Base-by-base conservation (phyloP, 2,113 vertebrate species). In the Hystrix cristata region DNA sequence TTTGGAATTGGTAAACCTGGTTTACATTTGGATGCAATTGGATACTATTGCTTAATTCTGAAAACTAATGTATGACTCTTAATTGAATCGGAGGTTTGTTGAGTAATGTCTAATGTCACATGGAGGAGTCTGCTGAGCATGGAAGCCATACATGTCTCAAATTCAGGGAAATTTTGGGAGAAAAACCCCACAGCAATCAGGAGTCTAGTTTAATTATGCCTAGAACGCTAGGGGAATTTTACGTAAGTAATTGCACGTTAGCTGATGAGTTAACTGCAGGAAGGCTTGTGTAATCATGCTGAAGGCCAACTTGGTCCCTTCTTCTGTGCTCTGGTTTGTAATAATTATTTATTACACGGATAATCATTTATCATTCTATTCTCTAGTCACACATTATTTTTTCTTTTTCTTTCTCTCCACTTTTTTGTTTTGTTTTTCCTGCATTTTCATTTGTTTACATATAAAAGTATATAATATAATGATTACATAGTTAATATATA, bases 11-110 rank as follows among this genome's bases (percentile, higher is more conserved):
- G 51, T 48, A 85, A 86, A 91, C 2, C 13, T 93, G 64, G 29
- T 13, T 64, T 69, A 43, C 57, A 90, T 48, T 78, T 78, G 76
- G 18, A 89, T 23, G 7, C 83, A 57, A 71, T 43, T n/a, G 7
- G 38, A 84, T 51, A 48, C 11, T 46, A 80, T n/a, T 78, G 60
- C 43, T 71, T 53, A 9, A 87, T 64, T 72, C 13, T 87, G 13
- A 89, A 90, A 92, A 90, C 38, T 43, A 76, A 90, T 82, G 18
- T 62, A 23, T 87, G 59, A 81, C 51, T 93, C 74, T 57, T 34
- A 12, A 12, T 62, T 57, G 53, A 78, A 25, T 60, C 19, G 71
- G 43, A 60, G 23, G 0, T 48, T 90, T 57, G 38, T 29, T 7
- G 3, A 38, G 57, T 29, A 57, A 67, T 79, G 34, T 59, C 51